A percentile compares a stretch with the other conserved stretches of the same genome.
Conservation (phyloP, 2,888 invertebrate species). For the Agrochola litura region DNA sequence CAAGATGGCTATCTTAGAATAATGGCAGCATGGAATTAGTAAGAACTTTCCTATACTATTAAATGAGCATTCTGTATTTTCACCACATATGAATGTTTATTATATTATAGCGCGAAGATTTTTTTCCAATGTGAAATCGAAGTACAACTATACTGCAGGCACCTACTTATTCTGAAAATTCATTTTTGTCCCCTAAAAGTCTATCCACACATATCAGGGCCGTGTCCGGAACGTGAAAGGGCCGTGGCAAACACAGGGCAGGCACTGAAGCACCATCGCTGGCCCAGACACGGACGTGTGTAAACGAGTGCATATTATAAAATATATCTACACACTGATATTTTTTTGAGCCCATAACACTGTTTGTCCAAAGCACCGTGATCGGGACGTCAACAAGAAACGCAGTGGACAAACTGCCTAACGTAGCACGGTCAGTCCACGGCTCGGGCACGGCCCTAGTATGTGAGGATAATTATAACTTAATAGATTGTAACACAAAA, state of each 20-base stretch:
- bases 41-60: too few species aligned
- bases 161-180: background rate
- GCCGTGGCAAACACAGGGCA: background rate
- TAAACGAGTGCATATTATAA: background rate
- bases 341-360: background rate
- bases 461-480: background rate
- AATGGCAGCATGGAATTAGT: too few species aligned
- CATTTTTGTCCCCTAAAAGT: background rate
- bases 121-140: background rate
- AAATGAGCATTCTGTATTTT: too few species aligned
- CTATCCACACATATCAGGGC: background rate
- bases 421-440: background rate
- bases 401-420: too few species aligned
- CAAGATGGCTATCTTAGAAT: too few species aligned
- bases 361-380: too few species aligned
- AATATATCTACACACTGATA: background rate
- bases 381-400: too few species aligned
- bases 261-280: background rate
- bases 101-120: background rate
- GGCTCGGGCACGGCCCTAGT: background rate
- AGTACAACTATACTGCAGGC: background rate
- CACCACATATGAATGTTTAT: background rate
- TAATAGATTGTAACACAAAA: background rate
- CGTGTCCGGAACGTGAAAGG: background rate
- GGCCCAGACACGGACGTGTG: background rate